Evolutionary conservation across 2,113 vertebrate genomes (phyloP).

Genomic region (Eclectus roratus): DNA sequence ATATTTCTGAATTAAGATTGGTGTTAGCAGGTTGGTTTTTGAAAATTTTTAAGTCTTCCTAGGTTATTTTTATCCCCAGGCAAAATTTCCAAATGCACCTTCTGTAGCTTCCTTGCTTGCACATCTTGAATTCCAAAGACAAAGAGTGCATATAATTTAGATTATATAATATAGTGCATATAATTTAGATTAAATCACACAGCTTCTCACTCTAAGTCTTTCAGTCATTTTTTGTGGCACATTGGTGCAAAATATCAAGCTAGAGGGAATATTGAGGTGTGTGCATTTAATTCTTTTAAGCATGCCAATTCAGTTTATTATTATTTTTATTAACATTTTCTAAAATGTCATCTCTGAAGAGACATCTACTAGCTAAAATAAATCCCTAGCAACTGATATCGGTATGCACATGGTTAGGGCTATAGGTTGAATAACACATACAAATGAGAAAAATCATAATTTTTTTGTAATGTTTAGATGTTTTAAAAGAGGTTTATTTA

Average conservation of each 20-base stretch:
- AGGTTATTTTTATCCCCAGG: constrained; percentile 49
- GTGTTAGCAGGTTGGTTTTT: constrained; percentile 52
- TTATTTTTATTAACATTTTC: constrained; percentile 22
- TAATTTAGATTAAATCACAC: constrained; percentile 27
- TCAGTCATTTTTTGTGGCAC: constrained; percentile 4
- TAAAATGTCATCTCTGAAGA: constrained; percentile 6
- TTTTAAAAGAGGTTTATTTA: constrained; percentile 41
- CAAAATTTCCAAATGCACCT: constrained; percentile 22
- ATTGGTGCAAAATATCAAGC: constrained; percentile 21
- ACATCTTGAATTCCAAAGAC: constrained; percentile 13
- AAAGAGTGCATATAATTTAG: not conserved
- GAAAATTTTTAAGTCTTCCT: constrained; percentile 45
- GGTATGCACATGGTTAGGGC: constrained; percentile 38
- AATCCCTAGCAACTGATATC: constrained; percentile 25
- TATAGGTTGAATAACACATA: constrained; percentile 21
- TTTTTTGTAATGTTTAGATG: constrained; percentile 30
- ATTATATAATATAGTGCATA: not conserved
- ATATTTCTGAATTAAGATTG: constrained; percentile 48
- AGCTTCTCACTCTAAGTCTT: not conserved
- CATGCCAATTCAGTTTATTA: constrained; percentile 31
- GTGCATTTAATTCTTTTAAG: constrained; percentile 29
- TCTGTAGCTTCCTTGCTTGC: not conserved
- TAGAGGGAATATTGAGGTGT: not conserved
- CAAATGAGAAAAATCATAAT: not conserved
- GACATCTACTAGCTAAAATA: not conserved